Conservation (phyloP, 2,888 invertebrate genomes). For the Clusia tigrina region DNA sequence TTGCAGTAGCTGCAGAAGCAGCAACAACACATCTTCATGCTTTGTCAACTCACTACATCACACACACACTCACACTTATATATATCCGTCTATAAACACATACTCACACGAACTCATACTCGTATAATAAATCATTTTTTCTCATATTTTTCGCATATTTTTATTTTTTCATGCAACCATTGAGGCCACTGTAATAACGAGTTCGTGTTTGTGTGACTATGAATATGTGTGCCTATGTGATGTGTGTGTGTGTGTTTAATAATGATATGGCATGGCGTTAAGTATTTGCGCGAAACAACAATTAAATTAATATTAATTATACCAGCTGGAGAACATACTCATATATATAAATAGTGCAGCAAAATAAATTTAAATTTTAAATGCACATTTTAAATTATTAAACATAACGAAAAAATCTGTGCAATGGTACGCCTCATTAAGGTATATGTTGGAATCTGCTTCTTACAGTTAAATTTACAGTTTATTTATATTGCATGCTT, state of each 20-base stretch:
- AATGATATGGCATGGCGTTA: slow-evolving; percentile 53
- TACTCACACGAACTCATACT: slow-evolving; percentile 22
- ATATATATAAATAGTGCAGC: too few relatives aligned
- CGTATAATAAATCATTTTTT: slow-evolving; percentile 54
- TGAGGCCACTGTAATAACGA: slow-evolving; percentile 39
- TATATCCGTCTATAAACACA: too few relatives aligned
- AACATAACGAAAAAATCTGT: too few relatives aligned
- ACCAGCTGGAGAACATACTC: slow-evolving; percentile 18
- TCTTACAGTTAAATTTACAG: too few relatives aligned
- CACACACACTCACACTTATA: slow-evolving; percentile 27
- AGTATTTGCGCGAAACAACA: slow-evolving; percentile 48
- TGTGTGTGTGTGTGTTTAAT: slow-evolving; percentile 35
- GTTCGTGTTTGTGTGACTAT: slow-evolving; percentile 35
- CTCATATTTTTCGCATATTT: slow-evolving; percentile 50
- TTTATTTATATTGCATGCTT: too few relatives aligned
- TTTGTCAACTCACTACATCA: slow-evolving; percentile 31
- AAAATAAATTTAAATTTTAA: not conserved
- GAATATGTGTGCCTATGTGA: not conserved
- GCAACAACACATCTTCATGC: slow-evolving; percentile 25
- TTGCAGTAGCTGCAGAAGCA: too few relatives aligned
- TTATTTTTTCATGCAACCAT: slow-evolving; percentile 39
- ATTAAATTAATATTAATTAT: slow-evolving; percentile 45
- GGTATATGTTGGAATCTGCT: too few relatives aligned
- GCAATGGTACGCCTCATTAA: too few relatives aligned
- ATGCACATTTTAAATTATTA: not conserved